These are phyloP conservation scores for Vireo altiloquus DNA, from an alignment of 2,113 vertebrate genomes.

Conservation along the genomic window DNA sequence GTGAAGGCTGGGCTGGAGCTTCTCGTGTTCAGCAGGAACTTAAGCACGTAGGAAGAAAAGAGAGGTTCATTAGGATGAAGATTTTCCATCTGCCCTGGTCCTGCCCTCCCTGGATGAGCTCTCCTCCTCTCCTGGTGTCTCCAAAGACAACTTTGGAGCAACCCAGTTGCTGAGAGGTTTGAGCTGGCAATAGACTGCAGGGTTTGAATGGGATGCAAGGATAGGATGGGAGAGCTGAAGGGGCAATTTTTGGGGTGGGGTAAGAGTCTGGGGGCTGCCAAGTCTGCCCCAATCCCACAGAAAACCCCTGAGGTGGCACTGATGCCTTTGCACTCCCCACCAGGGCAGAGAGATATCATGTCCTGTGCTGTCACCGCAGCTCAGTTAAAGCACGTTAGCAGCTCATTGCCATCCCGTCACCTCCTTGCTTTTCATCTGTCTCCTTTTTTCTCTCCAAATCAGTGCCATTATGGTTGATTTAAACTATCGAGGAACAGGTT, in stretches of 20 bases:
- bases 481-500: not conserved
- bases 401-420: not conserved
- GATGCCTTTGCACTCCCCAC: not conserved
- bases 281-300: not conserved
- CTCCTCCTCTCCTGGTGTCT: not conserved
- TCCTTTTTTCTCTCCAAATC: not conserved
- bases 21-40: not conserved
- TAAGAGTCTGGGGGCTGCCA: not conserved
- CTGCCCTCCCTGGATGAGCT: not conserved
- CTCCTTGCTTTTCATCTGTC: not conserved
- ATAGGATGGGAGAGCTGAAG: not conserved
- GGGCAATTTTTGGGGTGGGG: not conserved
- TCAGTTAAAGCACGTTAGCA: not conserved
- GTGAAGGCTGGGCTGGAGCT: not conserved
- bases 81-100: not conserved
- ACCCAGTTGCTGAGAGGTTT: not conserved
- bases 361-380: rapidly evolving
- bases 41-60: not conserved
- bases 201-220: not conserved
- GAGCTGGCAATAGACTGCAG: not conserved
- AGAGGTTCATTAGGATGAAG: not conserved
- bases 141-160: not conserved
- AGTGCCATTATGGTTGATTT: not conserved
- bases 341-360: not conserved
- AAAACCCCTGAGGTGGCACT: not conserved